These are phyloP conservation scores for Acropternis orthonyx DNA, from an alignment of 2,797 vertebrate genomes.

Conservation along the genomic window DNA sequence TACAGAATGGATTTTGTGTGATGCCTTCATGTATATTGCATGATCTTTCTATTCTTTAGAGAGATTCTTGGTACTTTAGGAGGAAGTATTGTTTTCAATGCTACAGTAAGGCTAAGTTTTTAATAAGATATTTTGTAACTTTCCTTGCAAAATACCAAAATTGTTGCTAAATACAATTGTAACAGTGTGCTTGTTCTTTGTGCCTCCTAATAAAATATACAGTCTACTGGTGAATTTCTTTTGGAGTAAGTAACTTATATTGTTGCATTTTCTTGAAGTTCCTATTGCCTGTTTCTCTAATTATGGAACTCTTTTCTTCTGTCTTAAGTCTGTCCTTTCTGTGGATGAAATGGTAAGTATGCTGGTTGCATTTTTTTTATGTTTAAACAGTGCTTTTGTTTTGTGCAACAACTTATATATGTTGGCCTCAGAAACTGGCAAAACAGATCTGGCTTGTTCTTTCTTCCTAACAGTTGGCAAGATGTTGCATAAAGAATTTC, in stretches of 20 bases:
- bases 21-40: background rate
- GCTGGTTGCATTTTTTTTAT: conserved; percentile 15
- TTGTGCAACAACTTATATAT: background rate
- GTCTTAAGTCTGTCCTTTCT: conserved; percentile 89
- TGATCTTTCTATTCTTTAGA: background rate
- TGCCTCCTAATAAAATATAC: background rate
- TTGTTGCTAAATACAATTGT: background rate
- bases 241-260: background rate
- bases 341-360: conserved; percentile 94
- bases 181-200: background rate
- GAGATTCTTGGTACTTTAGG: background rate
- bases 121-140: background rate
- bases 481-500: background rate
- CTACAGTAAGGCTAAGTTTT: background rate
- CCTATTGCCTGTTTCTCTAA: conserved; percentile 74
- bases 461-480: background rate
- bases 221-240: background rate
- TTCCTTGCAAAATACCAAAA: background rate
- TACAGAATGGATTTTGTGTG: background rate
- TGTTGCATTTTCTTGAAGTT: conserved; percentile 39
- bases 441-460: conserved; percentile 23
- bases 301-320: conserved; percentile 79
- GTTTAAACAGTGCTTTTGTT: conserved; percentile 30
- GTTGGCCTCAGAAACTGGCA: conserved; percentile 32
- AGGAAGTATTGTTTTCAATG: background rate